These are phyloP conservation scores for Lepidostoma basale DNA, from an alignment of 1,140 invertebrate species.

Conservation along the genomic window DNA sequence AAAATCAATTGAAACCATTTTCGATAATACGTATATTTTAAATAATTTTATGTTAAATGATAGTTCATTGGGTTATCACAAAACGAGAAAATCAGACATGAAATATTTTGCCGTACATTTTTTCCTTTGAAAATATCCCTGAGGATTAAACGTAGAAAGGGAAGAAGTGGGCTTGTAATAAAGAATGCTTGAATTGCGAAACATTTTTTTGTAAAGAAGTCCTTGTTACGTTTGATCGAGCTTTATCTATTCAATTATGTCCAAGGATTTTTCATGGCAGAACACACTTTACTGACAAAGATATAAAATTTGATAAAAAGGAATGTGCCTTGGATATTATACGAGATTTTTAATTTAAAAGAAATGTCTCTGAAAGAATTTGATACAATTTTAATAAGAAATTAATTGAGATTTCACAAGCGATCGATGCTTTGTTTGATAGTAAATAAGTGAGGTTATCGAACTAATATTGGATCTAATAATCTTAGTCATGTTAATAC, in stretches of 20 bases:
- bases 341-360: too few species aligned
- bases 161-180: neutral
- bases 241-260: neutral
- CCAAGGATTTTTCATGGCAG: neutral
- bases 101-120: too few species aligned
- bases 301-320: neutral
- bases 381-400: neutral
- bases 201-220: neutral
- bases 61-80: too few species aligned
- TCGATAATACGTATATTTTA: too few species aligned
- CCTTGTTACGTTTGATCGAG: neutral
- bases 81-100: too few species aligned
- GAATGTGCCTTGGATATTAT: too few species aligned
- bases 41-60: too few species aligned
- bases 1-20: too few species aligned
- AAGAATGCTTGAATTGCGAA: neutral
- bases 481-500: too few species aligned
- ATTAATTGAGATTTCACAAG: neutral
- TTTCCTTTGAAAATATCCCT: neutral
- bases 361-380: neutral
- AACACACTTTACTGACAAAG: neutral
- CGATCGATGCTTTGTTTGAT: too few species aligned
- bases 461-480: too few species aligned
- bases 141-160: neutral
- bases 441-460: too few species aligned